Evolutionary conservation across 2,797 vertebrate species (phyloP).

Genomic region (Mionectes olivaceus): DNA sequence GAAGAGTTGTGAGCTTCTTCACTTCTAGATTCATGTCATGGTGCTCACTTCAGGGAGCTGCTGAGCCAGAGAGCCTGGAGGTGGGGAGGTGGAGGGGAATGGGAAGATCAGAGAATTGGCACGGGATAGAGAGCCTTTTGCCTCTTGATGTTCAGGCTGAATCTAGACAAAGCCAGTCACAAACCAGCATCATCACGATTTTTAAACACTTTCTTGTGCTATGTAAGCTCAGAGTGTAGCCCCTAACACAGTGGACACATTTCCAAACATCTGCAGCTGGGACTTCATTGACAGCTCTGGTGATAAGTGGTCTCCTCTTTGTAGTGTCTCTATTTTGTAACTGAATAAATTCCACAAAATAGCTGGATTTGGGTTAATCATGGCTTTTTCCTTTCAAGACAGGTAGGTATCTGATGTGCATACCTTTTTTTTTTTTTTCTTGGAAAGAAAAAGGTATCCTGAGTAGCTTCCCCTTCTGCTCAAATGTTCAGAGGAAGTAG

Average conservation of each 20-base stretch:
- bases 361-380: background rate
- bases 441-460: background rate
- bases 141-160: constrained; percentile 7
- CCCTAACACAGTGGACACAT: background rate
- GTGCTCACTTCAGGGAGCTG: constrained; percentile 62
- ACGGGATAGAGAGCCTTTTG: background rate
- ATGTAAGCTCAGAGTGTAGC: background rate
- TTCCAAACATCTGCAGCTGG: background rate
- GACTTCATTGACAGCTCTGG: background rate
- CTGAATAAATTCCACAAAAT: background rate
- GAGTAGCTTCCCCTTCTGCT: background rate
- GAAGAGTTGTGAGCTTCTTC: constrained; percentile 36
- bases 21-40: constrained; percentile 24
- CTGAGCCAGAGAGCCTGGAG: constrained; percentile 40
- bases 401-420: background rate
- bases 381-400: background rate
- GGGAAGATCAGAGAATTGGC: constrained; percentile 53
- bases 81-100: background rate
- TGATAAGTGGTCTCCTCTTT: background rate
- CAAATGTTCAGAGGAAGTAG: background rate
- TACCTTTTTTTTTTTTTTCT: too few species aligned
- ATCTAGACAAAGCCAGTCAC: background rate
- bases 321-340: background rate
- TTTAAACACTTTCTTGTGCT: background rate
- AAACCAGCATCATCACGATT: background rate